phyloP scores from a whole-genome alignment of 2,888 invertebrate genomes.

The Cotesia congregata region DNA sequence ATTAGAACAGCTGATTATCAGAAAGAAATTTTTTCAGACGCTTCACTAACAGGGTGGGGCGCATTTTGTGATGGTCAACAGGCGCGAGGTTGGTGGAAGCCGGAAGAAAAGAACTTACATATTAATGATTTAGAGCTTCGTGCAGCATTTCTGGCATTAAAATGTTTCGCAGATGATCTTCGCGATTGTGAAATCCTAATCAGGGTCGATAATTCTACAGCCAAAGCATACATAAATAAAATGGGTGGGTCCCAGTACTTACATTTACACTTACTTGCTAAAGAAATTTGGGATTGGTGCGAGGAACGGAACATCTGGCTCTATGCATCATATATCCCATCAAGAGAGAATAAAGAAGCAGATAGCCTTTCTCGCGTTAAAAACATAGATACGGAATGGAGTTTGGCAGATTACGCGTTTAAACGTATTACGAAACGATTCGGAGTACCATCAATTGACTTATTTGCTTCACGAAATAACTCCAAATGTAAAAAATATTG shows the following conservation, averaged over 20 bases:
- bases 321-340: slow-evolving; percentile 42
- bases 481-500: slow-evolving; percentile 46
- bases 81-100: slow-evolving; percentile 24
- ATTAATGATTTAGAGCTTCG: slow-evolving; percentile 19
- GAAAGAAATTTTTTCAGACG: slow-evolving; percentile 36
- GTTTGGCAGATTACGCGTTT: slow-evolving; percentile 37
- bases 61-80: slow-evolving; percentile 25
- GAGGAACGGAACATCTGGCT: slow-evolving; percentile 43
- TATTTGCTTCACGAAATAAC: slow-evolving; percentile 46
- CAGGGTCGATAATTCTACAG: slow-evolving; percentile 49
- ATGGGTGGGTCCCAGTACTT: slow-evolving; percentile 50
- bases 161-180: slow-evolving; percentile 44
- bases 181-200: background rate
- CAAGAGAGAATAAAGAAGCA: slow-evolving; percentile 42
- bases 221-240: slow-evolving; percentile 46
- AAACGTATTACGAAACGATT: slow-evolving; percentile 31
- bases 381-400: slow-evolving; percentile 45
- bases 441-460: slow-evolving; percentile 44
- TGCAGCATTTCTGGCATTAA: slow-evolving; percentile 36
- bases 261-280: slow-evolving; percentile 43
- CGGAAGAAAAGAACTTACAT: slow-evolving; percentile 21
- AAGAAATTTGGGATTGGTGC: slow-evolving; percentile 46
- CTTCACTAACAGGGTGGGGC: slow-evolving; percentile 37
- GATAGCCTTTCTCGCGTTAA: slow-evolving; percentile 37
- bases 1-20: slow-evolving; percentile 32